Evolutionary conservation across 1,140 invertebrate genomes (phyloP), one percentile per base, ranked within the genome.

Genomic region (Chelonus insularis): DNA sequence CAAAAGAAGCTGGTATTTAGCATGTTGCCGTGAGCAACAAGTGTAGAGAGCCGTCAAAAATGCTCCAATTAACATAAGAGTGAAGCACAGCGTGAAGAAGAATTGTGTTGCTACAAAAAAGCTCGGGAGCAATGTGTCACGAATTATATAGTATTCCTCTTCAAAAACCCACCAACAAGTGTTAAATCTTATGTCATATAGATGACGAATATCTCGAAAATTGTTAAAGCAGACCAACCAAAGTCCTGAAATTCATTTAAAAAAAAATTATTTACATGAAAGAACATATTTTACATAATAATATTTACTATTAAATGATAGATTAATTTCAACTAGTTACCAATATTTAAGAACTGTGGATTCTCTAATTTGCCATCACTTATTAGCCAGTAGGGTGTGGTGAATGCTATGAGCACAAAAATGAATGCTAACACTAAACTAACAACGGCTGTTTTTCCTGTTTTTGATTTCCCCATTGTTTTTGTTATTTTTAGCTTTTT

Each of bases 41-140:
- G 91, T 80, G 70, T 93, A 93, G 1, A 90, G 76, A 64, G 85
- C 84, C 3, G 90, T 87, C 29, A 94, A 74, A 34, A 92, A 87
- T 50, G 87, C 82, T 4, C 88, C 88, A 9, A 93, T 80, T 4
- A 96, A 74, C 14, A 92, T 83, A 68, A 93, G 80, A 1, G 91
- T 91, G 66, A 97, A 85, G 54, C 91, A 88, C 0, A 96, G 77
- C 0, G 94, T 96, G 66, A 93, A 95, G 77, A 97, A 94, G 45
- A 96, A 92, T 76, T 98, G 94, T 2, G 93, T 94, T 0, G 91
- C 88, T 37, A 97, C 90, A 72, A 97, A 97, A 83, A 97, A 98
- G 41, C 91, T 90, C 36, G 91, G 90, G 65, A 93, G 73, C 9
- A 95, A 79, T 58, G 92, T 87, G 64, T 94, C 89, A 69, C 91